Base-by-base conservation (phyloP, 2,113 vertebrate species). In the Australoheros scitulus region DNA sequence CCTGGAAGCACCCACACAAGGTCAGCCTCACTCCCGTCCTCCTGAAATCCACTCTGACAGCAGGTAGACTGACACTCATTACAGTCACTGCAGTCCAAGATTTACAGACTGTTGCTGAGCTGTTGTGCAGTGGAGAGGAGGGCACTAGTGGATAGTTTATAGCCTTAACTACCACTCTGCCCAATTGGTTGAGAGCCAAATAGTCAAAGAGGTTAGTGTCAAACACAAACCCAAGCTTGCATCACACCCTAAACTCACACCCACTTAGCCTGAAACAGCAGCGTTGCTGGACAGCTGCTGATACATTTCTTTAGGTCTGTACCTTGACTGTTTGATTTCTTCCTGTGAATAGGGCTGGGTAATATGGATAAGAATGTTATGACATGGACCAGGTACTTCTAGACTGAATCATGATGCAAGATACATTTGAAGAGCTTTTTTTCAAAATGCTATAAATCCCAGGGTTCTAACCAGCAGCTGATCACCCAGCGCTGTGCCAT, bases 171-270 rank as follows among this genome's bases (percentile, higher is more conserved):
- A 77, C 55, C 57, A 15, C 70, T 47, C 63, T 80, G 88, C 26
- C 63, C 80, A 15, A 64, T 79, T 77, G 70, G 82, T 76, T 29
- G 29, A 87, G 74, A 83, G 81, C n/a, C 55, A 58, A 26, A 70
- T 26, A 26, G 26, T 26, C 41, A 50, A 15, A 26, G 26, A 26
- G 2, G 15, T 14, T 18, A 6, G 14, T 52, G 50, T 52, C 50
- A 52, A 18, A 17, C 50, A 52, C 50, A 52, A 52, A 18, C 15
- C 50, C 6, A 50, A 70, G 64, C 15, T 38, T 36, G 59, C 76
- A 55, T 68, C 76, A 18, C 47, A 11, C 43, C 34, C 36, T 10
- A 36, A 24, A 32, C 14, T 43, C 76, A 34, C 61, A 29, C 77
- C 24, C 77, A 17, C 55, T 10, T 41, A 18, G 6, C 38, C 81